These are phyloP conservation scores for Aelia acuminata DNA, from an alignment of 2,888 invertebrate species.

Conservation along the genomic window DNA sequence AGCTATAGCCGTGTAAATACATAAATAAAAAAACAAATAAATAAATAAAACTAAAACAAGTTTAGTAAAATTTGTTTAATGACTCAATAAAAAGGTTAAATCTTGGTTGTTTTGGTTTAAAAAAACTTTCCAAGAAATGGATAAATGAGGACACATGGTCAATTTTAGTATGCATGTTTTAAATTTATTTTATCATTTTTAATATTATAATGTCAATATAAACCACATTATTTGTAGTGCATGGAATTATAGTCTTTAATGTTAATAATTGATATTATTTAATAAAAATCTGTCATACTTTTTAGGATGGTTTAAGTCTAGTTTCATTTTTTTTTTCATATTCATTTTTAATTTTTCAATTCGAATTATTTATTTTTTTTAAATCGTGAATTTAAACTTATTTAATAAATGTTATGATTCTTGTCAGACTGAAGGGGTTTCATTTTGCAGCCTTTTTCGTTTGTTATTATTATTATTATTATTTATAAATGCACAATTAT, in stretches of 20 bases:
- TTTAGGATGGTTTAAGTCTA: background rate
- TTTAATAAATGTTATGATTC: background rate
- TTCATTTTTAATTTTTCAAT: background rate
- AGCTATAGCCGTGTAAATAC: background rate
- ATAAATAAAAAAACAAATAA: no score
- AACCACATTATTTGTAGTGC: background rate
- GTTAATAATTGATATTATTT: background rate
- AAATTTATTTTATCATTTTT: background rate
- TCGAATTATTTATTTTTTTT: background rate
- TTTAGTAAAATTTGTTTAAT: background rate
- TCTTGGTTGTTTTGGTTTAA: background rate
- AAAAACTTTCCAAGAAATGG: background rate
- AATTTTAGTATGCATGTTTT: slow-evolving; percentile 40
- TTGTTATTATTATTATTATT: background rate
- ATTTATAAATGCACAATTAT: background rate
- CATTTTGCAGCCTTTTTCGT: background rate
- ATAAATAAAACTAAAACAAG: background rate
- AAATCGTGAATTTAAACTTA: background rate
- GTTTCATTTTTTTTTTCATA: background rate
- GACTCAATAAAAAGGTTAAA: background rate
- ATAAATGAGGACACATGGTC: background rate
- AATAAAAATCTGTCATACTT: slow-evolving; percentile 1
- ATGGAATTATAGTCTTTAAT: background rate
- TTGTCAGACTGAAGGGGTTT: background rate
- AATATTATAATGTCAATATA: background rate